A percentile compares a stretch with the other conserved stretches of the same genome.
Evolutionary conservation across 2,888 invertebrate genomes (phyloP).

Genomic region (Nomada goodeniana): DNA sequence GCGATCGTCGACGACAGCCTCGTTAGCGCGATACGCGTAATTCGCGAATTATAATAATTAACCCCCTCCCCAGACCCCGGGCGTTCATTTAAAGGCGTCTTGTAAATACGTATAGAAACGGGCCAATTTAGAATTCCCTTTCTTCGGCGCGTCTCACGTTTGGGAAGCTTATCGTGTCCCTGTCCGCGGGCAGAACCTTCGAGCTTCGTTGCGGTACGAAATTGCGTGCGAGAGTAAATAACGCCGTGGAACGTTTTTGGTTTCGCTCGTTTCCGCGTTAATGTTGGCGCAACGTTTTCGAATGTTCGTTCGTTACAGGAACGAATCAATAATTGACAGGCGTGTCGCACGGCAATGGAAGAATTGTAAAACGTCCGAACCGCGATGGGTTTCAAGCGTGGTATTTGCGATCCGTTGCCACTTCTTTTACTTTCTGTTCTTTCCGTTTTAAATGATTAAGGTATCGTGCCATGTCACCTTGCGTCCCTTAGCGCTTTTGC

Average conservation of each 20-base stretch:
- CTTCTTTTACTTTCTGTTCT: constrained; percentile 22
- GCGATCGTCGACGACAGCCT: constrained; percentile 65
- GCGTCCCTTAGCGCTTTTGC: constrained; percentile 51
- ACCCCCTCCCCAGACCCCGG: constrained; percentile 21
- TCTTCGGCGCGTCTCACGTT: constrained; percentile 34
- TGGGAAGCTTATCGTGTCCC: not conserved
- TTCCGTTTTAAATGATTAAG: constrained; percentile 57
- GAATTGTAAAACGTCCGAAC: constrained; percentile 25
- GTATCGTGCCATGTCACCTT: constrained; percentile 70
- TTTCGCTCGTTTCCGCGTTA: not conserved
- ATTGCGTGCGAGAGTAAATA: not conserved
- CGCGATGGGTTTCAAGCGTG: constrained; percentile 32
- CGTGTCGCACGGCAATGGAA: not conserved
- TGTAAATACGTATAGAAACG: constrained; percentile 66
- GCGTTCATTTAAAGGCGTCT: constrained; percentile 56
- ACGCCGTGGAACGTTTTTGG: not conserved
- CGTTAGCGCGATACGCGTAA: constrained; percentile 72
- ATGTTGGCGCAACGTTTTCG: not conserved
- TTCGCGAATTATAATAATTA: constrained; percentile 48
- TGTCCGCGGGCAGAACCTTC: not conserved
- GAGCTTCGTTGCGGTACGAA: not conserved
- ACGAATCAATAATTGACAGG: not conserved
- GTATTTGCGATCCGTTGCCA: constrained; percentile 27
- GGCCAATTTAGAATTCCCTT: constrained; percentile 35
- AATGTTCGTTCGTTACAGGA: not conserved